phyloP scores from a whole-genome alignment of 2,113 vertebrate species.

The Ariopsis seemanni region DNA sequence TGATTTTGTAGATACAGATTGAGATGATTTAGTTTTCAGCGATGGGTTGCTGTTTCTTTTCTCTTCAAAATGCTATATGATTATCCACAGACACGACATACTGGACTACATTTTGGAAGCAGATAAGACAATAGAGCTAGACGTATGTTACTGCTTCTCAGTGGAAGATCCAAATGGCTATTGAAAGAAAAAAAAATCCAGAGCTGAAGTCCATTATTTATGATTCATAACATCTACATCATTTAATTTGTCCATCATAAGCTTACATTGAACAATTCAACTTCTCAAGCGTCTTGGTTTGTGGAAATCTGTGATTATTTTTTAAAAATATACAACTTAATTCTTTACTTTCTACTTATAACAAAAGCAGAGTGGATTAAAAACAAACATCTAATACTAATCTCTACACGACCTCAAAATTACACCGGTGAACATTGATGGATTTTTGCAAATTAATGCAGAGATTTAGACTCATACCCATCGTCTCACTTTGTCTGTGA shows the following conservation, averaged over 20 bases:
- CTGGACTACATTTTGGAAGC: not conserved
- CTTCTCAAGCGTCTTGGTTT: not conserved
- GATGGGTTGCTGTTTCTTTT: not conserved
- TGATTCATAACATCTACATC: too few relatives aligned
- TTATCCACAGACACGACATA: not conserved
- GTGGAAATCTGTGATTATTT: not conserved
- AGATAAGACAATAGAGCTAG: not conserved
- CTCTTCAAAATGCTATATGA: not conserved
- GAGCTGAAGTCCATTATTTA: not conserved
- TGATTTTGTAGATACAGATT: not conserved
- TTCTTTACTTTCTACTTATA: not conserved
- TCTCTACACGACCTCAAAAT: not conserved
- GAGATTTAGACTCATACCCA: not conserved
- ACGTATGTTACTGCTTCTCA: not conserved
- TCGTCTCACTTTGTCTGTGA: conserved; percentile 4
- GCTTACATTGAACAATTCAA: not conserved
- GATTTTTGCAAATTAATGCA: not conserved
- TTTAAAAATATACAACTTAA: not conserved
- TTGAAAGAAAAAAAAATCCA: not conserved
- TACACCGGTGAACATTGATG: not conserved
- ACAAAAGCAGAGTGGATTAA: not conserved
- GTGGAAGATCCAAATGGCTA: not conserved
- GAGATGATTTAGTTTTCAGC: not conserved
- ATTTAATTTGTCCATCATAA: not conserved
- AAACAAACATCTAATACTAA: not conserved